Evolutionary conservation across 2,797 vertebrate species (phyloP).

Genomic region (Numenius phaeopus): DNA sequence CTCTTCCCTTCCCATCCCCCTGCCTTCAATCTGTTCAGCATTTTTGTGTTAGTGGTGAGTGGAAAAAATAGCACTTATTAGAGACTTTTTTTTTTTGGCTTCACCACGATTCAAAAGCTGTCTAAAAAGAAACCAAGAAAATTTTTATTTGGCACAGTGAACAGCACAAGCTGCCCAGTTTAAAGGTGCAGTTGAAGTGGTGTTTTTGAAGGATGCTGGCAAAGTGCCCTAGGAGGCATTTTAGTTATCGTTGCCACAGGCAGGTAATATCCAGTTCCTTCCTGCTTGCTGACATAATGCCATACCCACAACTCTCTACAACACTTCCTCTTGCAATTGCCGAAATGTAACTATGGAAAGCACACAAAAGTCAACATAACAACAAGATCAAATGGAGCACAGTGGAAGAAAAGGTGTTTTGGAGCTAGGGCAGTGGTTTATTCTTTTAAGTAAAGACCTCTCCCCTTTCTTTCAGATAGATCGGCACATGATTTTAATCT

Average conservation of each 20-base stretch:
- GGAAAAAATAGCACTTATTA: slow-evolving; percentile 31
- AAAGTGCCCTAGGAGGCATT: neutral
- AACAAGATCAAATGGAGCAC: neutral
- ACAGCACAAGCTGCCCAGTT: neutral
- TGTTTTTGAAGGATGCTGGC: neutral
- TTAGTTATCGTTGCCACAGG: slow-evolving; percentile 19
- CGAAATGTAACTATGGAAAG: neutral
- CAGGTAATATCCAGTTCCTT: slow-evolving; percentile 34
- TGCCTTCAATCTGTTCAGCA: slow-evolving; percentile 43
- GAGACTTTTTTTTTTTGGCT: neutral
- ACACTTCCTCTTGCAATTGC: neutral
- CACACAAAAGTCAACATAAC: neutral
- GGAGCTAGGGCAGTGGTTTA: neutral
- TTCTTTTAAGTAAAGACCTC: neutral
- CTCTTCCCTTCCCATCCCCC: slow-evolving; percentile 46
- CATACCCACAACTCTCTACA: neutral
- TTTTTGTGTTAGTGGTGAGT: slow-evolving; percentile 28
- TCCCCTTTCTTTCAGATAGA: neutral
- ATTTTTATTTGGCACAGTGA: slow-evolving; percentile 34
- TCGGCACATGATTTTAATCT: neutral
- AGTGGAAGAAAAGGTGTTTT: neutral
- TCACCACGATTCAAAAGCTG: slow-evolving; percentile 5
- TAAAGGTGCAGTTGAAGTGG: slow-evolving; percentile 24
- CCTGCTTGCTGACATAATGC: neutral
- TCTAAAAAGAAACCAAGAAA: slow-evolving; percentile 22